Evolutionary conservation across 2,888 invertebrate species (phyloP), one percentile per base, ranked within the genome.

Genomic region (Cryptocephalus moraei): DNA sequence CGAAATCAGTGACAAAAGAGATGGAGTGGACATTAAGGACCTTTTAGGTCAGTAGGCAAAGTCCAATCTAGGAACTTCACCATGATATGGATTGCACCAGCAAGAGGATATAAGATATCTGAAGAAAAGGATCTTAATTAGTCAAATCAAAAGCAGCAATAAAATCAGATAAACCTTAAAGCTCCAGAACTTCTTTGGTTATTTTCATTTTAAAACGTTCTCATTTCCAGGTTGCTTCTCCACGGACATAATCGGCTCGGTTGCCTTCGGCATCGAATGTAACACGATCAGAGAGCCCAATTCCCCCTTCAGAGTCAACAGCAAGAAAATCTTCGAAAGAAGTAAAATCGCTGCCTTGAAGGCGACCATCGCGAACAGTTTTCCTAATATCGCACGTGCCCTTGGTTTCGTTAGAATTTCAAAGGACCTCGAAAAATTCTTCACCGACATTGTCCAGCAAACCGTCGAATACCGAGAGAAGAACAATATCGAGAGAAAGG

Each of bases 251-350:
- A 54, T 56, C 12, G 55, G 54, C 0, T 74, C 73, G 47, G 74
- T 77, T 45, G 78, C 77, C 9, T 80, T 79, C 58, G 79, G 79
- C 33, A 66, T 79, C 6, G 75, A 78, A 49, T 75, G 74, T 50
- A 75, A 79, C 54, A 73, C 75, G 13, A 74, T 79, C 44, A 69
- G 70, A 42, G 70, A 75, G 58, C 65, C 73, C 0, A 64, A 75
- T 48, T 73, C 75, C 6, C 52, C 50, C 9, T 78, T 79, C 61
- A 48, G 54, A 33, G 39, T 45, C 39, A 52, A 51, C 46, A 59
- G 59, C 8, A 48, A 52, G n/a, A 43, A 32, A 36, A 31, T 51
- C 9, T 49, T 51, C 14, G 32, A 8, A 1, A 32, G 22, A 33
- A 47, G 46, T 9, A 46, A 12, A 10, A 14, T 47, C 1, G 44